Conservation (phyloP, 1,140 invertebrate genomes). For the Heliconius congener region DNA sequence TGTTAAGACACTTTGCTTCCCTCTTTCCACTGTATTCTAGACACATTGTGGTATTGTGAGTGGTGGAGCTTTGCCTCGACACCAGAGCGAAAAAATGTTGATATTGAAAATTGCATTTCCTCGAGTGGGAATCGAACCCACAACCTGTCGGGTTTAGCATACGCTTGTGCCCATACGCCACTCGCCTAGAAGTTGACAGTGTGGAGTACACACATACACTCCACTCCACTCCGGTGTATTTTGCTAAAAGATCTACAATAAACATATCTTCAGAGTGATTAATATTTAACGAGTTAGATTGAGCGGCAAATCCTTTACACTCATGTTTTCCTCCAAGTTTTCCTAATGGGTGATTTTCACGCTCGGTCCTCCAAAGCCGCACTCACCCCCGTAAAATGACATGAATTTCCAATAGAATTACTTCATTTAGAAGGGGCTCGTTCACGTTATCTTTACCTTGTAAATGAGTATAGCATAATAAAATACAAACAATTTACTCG, state of each 20-base stretch:
- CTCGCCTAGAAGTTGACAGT: no score
- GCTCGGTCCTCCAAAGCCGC: constrained; percentile 45
- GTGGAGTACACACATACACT: no score
- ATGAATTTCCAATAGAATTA: constrained; percentile 66
- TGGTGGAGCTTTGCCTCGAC: no score
- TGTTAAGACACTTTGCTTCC: no score
- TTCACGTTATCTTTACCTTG: constrained; percentile 22
- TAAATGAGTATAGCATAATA: constrained; percentile 7
- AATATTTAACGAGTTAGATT: constrained; percentile 48
- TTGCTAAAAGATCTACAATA: neutral
- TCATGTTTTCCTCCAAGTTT: constrained; percentile 61
- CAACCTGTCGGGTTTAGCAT: no score
- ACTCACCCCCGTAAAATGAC: constrained; percentile 52
- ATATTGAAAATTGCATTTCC: no score
- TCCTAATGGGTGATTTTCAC: constrained; percentile 63
- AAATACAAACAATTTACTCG: neutral
- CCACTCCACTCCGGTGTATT: no score
- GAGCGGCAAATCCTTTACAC: constrained; percentile 60
- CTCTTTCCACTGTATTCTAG: no score
- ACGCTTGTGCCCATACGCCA: no score
- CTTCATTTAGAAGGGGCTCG: constrained; percentile 44
- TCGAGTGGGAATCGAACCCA: no score
- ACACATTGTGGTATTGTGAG: no score
- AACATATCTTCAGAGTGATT: neutral
- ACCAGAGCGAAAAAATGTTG: no score